phyloP scores from a whole-genome alignment of 2,113 vertebrate species.

The Barbus barbus region DNA sequence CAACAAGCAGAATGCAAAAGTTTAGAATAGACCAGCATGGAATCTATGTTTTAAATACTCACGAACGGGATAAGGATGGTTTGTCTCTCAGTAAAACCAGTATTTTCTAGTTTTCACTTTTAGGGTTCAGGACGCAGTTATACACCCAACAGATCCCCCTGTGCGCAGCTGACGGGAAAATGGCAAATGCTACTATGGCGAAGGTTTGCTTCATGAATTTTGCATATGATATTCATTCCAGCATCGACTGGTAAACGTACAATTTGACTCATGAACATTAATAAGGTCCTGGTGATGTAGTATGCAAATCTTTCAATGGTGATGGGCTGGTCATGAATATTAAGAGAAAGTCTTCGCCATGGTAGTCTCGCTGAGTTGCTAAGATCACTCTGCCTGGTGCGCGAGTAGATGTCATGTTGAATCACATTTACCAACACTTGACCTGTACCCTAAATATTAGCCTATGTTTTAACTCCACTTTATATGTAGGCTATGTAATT shows the following conservation, averaged over 20 bases:
- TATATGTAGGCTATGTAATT: no score
- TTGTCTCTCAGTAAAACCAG: conserved; percentile 1
- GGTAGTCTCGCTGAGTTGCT: neutral
- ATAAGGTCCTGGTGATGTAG: neutral
- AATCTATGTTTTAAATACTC: neutral
- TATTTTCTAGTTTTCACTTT: neutral
- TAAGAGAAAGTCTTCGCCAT: neutral
- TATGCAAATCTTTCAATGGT: neutral
- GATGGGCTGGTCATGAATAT: neutral
- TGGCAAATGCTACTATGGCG: neutral
- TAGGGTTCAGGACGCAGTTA: neutral
- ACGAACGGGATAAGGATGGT: neutral
- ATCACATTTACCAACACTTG: no score
- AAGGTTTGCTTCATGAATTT: neutral
- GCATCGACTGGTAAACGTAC: neutral
- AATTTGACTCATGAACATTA: neutral
- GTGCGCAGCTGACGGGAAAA: neutral
- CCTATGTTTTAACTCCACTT: no score
- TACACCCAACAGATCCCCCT: neutral
- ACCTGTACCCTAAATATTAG: no score
- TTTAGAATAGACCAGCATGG: no score
- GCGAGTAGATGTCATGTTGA: neutral
- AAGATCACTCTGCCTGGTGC: neutral
- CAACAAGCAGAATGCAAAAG: neutral
- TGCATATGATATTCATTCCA: neutral